Conservation (phyloP, 2,888 invertebrate species). For the Pachydiplax longipennis region DNA sequence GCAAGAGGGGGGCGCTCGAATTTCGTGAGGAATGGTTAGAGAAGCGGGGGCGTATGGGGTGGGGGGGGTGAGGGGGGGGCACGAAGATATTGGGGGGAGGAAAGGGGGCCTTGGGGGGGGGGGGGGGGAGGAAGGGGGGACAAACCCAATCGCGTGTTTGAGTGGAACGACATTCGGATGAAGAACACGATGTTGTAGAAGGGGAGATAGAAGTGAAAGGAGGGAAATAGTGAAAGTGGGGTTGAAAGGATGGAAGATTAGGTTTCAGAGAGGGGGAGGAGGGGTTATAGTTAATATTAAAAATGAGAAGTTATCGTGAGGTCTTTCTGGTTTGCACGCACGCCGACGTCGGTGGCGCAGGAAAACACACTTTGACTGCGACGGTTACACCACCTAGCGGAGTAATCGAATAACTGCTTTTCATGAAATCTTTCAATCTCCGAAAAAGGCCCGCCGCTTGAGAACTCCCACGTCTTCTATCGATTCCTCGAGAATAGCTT, state of each 20-base stretch:
- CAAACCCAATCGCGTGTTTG: conserved; percentile 1
- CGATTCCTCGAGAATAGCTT: background rate
- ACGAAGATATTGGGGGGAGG: background rate
- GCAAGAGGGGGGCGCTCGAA: background rate
- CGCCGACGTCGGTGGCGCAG: background rate
- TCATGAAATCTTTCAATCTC: conserved; percentile 20
- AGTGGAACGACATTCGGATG: background rate
- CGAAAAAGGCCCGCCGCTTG: background rate
- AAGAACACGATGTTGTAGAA: background rate
- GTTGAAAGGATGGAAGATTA: background rate
- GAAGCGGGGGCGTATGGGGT: background rate
- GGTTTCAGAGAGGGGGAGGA: background rate
- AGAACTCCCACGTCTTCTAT: background rate
- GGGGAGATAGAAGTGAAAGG: background rate
- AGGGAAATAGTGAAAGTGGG: background rate
- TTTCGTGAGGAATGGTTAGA: background rate
- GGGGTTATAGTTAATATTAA: background rate
- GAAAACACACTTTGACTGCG: conserved; percentile 41
- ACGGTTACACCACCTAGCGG: conserved; percentile 29
- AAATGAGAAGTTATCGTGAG: background rate
- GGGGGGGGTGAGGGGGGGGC: background rate
- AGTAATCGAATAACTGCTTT: conserved; percentile 39
- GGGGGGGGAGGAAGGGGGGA: background rate
- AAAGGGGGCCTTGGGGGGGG: background rate
- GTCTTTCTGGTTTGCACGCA: background rate